Evolutionary conservation across 2,888 invertebrate species (phyloP).

Genomic region (Parasteatoda lunata): DNA sequence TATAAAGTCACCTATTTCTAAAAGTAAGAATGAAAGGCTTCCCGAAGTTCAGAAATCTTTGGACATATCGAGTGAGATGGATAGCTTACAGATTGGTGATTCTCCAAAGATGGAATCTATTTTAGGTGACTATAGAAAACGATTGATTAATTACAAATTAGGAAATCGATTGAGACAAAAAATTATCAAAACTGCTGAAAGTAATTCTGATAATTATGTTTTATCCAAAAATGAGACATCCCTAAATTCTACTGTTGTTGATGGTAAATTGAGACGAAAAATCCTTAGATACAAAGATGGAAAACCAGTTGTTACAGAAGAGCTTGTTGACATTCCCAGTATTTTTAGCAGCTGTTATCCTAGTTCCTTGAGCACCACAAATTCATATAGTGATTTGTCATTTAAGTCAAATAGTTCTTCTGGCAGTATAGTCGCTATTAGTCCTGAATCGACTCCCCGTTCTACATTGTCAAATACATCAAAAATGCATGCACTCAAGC

Average conservation of each 20-base stretch:
- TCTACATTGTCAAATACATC: conserved; percentile 39
- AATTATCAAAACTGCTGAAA: background rate
- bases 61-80: background rate
- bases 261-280: conserved; percentile 47
- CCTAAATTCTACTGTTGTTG: conserved; percentile 1
- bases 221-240: conserved; percentile 1
- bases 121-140: background rate
- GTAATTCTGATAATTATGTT: background rate
- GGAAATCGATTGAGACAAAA: background rate
- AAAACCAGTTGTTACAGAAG: conserved; percentile 43
- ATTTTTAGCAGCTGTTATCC: conserved; percentile 54
- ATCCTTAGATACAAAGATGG: conserved; percentile 39
- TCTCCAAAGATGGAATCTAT: background rate
- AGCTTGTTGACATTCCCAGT: conserved; percentile 38
- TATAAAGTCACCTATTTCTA: too few relatives aligned
- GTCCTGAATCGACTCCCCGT: conserved; percentile 30
- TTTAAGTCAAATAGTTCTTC: conserved; percentile 38
- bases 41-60: background rate
- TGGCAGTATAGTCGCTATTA: conserved; percentile 29
- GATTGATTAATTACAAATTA: background rate
- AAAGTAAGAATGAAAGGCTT: background rate
- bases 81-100: background rate
- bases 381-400: conserved; percentile 48
- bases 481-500: background rate
- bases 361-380: background rate